Conservation (phyloP, 2,797 vertebrate genomes). For the Microchirus variegatus region DNA sequence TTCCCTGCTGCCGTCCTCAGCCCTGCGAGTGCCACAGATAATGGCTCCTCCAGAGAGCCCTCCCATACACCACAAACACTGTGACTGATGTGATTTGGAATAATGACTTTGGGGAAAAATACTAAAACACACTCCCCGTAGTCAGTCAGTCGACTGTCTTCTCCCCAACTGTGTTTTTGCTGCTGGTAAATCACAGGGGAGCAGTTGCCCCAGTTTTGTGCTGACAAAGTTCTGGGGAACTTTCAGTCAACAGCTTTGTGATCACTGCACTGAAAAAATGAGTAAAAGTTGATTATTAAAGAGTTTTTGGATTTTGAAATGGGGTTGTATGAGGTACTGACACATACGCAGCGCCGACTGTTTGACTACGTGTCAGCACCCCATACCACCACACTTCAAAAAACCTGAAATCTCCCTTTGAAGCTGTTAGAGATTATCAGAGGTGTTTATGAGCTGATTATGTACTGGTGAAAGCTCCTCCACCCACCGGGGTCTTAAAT, state of each 20-base stretch:
- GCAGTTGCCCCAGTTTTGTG: slow-evolving; percentile 52
- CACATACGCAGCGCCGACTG: no score
- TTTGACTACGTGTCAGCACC: no score
- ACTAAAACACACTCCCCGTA: slow-evolving; percentile 5
- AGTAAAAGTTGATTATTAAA: slow-evolving; percentile 8
- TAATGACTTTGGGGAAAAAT: slow-evolving; percentile 36
- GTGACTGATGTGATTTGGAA: slow-evolving; percentile 46
- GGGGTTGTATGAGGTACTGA: no score
- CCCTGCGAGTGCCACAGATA: slow-evolving; percentile 18
- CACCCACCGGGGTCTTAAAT: neutral
- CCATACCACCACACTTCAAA: no score
- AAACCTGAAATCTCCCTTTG: neutral
- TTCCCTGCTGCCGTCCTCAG: slow-evolving; percentile 1
- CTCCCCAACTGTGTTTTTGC: neutral
- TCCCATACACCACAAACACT: slow-evolving; percentile 23
- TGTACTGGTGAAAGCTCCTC: neutral
- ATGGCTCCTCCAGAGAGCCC: slow-evolving; percentile 41
- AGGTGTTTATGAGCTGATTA: neutral
- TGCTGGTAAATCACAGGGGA: slow-evolving; percentile 44
- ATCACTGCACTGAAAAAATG: slow-evolving; percentile 15
- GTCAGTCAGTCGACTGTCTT: slow-evolving; percentile 11
- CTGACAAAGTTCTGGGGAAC: slow-evolving; percentile 28
- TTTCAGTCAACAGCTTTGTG: slow-evolving; percentile 15
- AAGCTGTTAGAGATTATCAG: neutral
- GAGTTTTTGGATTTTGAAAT: neutral